Evolutionary conservation across 2,797 vertebrate species (phyloP), one percentile per base, ranked within the genome.

Genomic region (Lacerta viridis): DNA sequence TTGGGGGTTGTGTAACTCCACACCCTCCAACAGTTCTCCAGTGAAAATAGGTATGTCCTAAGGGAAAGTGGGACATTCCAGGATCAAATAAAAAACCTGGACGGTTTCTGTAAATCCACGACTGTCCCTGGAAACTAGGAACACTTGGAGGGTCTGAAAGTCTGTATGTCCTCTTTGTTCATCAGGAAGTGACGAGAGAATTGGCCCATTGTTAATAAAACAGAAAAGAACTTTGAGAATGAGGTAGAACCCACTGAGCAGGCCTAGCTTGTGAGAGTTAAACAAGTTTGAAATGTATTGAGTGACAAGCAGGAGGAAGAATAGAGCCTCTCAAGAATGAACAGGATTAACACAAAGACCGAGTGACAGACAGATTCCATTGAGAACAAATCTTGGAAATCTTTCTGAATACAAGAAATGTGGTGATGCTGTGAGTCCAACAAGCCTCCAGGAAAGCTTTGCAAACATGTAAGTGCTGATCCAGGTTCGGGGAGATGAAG

Each of bases 351-450:
- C 25, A 75, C 72, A 85, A 93, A 93, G 78, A 87, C 50, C 55
- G 84, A 93, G 13, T 72, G 84, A 93, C 41, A 93, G 92, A 84
- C 39, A 93, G 84, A 87, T 90, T 8, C 85, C 75, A 91, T 88
- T 41, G 90, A 93, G 55, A 72, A 1, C 33, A 93, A 88, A 94
- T 89, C 84, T 86, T 33, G 46, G 78, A 92, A 91, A 90, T 20
- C 25, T 82, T 90, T 93, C 9, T 72, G 91, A 93, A 88, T 76
- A 80, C 33, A 5, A 75, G 86, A 75, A 90, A 82, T 50, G 23
- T 43, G n/a, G 76, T 86, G 80, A 84, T 2, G n/a, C 10, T 29
- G 50, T 17, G 72, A 85, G 61, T 61, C 91, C 86, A 80, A 39
- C 72, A 93, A 92, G 10, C 9, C 77, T 36, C 74, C 18, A 87